Evolutionary conservation across 2,888 invertebrate species (phyloP).

Genomic region (Rotaria magnacalcarata): DNA sequence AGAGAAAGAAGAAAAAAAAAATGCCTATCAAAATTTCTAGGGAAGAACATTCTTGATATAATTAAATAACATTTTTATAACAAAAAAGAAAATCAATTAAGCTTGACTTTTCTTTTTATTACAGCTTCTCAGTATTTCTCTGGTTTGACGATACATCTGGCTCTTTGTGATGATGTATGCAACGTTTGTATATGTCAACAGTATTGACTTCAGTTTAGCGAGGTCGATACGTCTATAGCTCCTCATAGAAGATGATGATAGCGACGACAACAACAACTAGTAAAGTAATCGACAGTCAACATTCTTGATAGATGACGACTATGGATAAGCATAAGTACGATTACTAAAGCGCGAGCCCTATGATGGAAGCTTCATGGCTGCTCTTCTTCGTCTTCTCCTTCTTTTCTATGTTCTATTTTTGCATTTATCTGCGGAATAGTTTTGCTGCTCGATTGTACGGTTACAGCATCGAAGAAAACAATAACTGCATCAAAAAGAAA

Average conservation of each 20-base stretch:
- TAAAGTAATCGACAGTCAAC: neutral
- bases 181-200: slow-evolving; percentile 7
- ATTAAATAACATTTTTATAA: too few relatives aligned
- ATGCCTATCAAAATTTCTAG: too few relatives aligned
- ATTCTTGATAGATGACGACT: neutral
- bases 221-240: neutral
- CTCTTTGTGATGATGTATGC: neutral
- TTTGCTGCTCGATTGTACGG: neutral
- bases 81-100: neutral
- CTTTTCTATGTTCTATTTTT: neutral
- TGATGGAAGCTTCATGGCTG: slow-evolving; percentile 5
- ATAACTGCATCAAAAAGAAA: neutral
- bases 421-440: neutral
- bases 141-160: neutral
- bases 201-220: neutral
- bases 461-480: slow-evolving; percentile 25
- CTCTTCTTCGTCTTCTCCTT: neutral
- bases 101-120: neutral
- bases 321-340: neutral
- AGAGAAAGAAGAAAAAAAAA: neutral
- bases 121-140: neutral
- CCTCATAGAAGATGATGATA: neutral
- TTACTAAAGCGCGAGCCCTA: neutral
- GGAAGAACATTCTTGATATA: too few relatives aligned
- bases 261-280: neutral